Base-by-base conservation (phyloP, 1,140 invertebrate genomes). In the Reticulitermes speratus region DNA sequence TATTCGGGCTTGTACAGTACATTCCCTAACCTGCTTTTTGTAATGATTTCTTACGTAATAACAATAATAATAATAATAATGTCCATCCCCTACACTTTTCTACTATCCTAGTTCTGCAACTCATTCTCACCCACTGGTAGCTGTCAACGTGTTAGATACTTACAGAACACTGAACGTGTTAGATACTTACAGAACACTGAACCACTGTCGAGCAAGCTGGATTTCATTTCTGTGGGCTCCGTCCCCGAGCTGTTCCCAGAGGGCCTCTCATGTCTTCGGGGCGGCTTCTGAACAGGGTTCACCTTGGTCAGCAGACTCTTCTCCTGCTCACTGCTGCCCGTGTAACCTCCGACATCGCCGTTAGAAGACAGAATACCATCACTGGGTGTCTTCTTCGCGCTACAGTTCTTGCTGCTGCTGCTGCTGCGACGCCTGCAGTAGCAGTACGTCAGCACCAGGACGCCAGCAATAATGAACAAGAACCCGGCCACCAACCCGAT, bases 201-300 rank as follows among this genome's bases (percentile, higher is more conserved):
- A 88, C 94, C 93, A 89, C 91, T 92, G 86, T 96, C 96, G 86
- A 96, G 92, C 52, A 96, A 91, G 75, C 94, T 96, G 88, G 95
- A 94, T 89, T 96, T 96, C 44, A 96, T 92, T 90, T 96, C 96
- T 32, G 95, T 95, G 90, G 96, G 94, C 90, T 97, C 96, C 1
- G 95, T 96, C 12, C 93, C 94, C 69, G 93, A 93, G 85, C 93
- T 94, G 69, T 93, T 94, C 25, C 95, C 93, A 0, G 94, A 94
- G 3, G 94, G 93, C 65, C 86, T 86, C 85, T 95, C 94, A n/a
- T 94, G 94, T 86, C 95, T 91, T 32, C 95, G 91, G 0, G 96
- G 95, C 2, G 96, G 95, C 88, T 97, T 97, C 59, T 95, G 94
- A 0, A 96, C 95, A 0, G 96, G 96, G 91, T 97, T 96, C 30